Evolutionary conservation across 2,888 invertebrate genomes (phyloP), one percentile per base, ranked within the genome.

Genomic region (Polydrusus pterygomalis): DNA sequence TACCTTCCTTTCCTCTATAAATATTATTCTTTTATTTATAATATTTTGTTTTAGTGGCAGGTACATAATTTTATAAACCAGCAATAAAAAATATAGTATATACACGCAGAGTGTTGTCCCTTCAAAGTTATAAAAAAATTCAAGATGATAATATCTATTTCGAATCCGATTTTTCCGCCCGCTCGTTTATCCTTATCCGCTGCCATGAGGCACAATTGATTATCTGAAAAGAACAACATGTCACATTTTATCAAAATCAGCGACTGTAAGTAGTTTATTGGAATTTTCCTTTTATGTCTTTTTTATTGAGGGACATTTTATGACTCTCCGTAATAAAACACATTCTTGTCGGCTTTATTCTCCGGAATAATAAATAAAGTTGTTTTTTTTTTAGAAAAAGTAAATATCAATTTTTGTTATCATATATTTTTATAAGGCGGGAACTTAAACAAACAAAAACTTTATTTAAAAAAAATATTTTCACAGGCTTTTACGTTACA

Each of bases 161-260:
- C 17, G 5, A 47, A 47, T 47, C 13, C 54, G n/a, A 25, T 30
- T 30, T 47, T n/a, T n/a, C 25, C 25, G 25, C 54, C 54, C 7
- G 3, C 30, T 3, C 17, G 58, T 58, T 58, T 38, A 58, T 17
- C 25, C 6, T 15, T 2, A 38, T 10, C 5, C 25, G 9, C 38
- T 18, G 58, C 38, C 58, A 60, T 38, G 18, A 60, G 38, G 38
- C 58, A 60, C 38, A 60, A 60, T 60, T 60, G 58, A 60, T 60
- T 60, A 38, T 60, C 58, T 38, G 58, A 60, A 30, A n/a, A 38
- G 38, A 38, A 60, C 58, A 60, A 60, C 58, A 60, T 60, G 38
- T 60, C 58, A 38, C 58, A 60, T 60, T 38, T 60, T 60, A 38
- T 38, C 58, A 38, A 60, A 60, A 60, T 60, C 38, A 60, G 58